Conservation (phyloP, 1,140 invertebrate species). For the Thaumatotibia leucotreta region DNA sequence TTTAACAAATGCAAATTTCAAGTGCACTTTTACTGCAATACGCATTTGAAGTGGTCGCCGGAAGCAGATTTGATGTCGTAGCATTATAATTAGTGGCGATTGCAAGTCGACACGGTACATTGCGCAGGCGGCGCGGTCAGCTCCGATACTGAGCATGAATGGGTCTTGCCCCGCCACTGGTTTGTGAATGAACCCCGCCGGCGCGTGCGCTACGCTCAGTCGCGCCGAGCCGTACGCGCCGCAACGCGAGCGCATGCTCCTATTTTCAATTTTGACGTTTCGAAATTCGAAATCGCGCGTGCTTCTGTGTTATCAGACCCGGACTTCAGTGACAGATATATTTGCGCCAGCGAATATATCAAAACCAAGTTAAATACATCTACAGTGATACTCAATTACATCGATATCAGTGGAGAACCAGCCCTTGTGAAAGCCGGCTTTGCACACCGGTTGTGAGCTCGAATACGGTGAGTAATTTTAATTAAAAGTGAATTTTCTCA, state of each 20-base stretch:
- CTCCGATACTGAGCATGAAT: conserved; percentile 43
- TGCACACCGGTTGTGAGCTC: conserved; percentile 29
- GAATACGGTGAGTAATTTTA: conserved; percentile 55
- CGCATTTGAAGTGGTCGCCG: background rate
- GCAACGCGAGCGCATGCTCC: conserved; percentile 53
- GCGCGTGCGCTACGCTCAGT: conserved; percentile 66
- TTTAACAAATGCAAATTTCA: background rate
- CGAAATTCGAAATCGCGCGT: conserved; percentile 53
- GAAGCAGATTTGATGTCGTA: background rate
- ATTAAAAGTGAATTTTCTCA: conserved; percentile 42
- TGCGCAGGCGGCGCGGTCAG: background rate
- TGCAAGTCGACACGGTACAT: background rate
- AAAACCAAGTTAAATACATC: conserved; percentile 14
- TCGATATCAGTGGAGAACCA: conserved; percentile 28
- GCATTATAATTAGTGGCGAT: background rate
- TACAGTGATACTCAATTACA: conserved; percentile 22
- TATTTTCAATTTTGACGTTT: conserved; percentile 47
- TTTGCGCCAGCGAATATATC: background rate
- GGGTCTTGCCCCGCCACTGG: conserved; percentile 54
- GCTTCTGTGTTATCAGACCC: conserved; percentile 18
- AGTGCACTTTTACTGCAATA: background rate
- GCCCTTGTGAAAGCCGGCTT: conserved; percentile 38
- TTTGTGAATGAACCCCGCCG: conserved; percentile 71
- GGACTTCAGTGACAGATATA: conserved; percentile 4
- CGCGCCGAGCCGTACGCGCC: conserved; percentile 50